Percentiles rank a stretch among this genome's conserved stretches.
These are phyloP conservation scores for Ciona savignyi DNA, from an alignment of 23 tunicate genomes.

Conservation along the genomic window DNA sequence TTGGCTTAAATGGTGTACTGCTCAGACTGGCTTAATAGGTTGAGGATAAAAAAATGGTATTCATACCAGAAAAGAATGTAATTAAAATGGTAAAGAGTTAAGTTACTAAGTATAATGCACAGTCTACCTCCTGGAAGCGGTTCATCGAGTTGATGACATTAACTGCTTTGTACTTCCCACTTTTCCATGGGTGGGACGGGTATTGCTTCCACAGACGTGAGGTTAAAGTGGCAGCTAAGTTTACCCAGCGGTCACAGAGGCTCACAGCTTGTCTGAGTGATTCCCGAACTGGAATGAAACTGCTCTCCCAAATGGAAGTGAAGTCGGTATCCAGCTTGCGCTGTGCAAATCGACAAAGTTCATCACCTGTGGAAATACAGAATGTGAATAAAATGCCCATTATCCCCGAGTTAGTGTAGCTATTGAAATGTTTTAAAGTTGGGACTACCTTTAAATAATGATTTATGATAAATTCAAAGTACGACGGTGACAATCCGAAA, in stretches of 20 bases:
- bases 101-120: no score
- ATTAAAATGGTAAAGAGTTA: no score
- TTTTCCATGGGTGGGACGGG: slow-evolving; percentile 73
- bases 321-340: slow-evolving; percentile 34
- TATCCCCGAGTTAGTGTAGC: no score
- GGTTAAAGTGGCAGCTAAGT: slow-evolving; percentile 41
- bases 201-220: slow-evolving; percentile 78
- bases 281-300: slow-evolving; percentile 52
- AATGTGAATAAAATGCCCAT: no score
- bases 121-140: slow-evolving; percentile 48
- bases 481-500: no score
- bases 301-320: slow-evolving; percentile 67
- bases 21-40: no score
- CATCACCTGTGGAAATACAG: slow-evolving; percentile 66
- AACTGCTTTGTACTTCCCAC: slow-evolving; percentile 21
- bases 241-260: slow-evolving; percentile 53
- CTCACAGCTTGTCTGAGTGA: slow-evolving; percentile 32
- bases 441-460: no score
- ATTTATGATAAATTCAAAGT: no score
- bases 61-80: no score
- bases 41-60: no score
- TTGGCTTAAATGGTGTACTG: no score
- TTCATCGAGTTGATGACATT: slow-evolving; percentile 30
- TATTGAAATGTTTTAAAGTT: no score
- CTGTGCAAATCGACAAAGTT: slow-evolving; percentile 59